Evolutionary conservation across 2,113 vertebrate species (phyloP).

Genomic region (Semicossyphus pulcher): DNA sequence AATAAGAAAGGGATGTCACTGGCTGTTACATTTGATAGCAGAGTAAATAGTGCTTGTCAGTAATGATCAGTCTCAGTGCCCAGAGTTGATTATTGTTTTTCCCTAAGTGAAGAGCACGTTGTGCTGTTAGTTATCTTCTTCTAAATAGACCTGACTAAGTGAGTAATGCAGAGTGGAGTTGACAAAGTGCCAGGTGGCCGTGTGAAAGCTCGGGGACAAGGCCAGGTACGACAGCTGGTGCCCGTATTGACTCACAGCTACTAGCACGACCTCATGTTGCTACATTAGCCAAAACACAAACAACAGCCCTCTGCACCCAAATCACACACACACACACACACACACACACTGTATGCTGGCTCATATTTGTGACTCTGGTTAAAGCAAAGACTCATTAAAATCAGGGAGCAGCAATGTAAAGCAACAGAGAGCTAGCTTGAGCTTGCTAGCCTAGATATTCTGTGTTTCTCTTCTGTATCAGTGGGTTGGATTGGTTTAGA

Average conservation of each 20-base stretch:
- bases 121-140: neutral
- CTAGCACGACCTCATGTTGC: constrained; percentile 37
- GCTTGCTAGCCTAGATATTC: neutral
- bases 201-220: constrained; percentile 35
- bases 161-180: constrained; percentile 6
- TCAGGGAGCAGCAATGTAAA: neutral
- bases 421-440: neutral
- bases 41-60: too few relatives aligned
- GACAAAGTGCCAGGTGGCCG: constrained; percentile 50
- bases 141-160: neutral
- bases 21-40: too few relatives aligned
- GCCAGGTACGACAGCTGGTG: constrained; percentile 72
- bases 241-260: constrained; percentile 36
- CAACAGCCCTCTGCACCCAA: constrained; percentile 18
- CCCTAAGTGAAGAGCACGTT: neutral
- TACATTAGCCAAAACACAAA: constrained; percentile 56
- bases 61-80: too few relatives aligned
- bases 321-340: constrained; percentile 16
- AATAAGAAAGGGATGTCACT: too few relatives aligned
- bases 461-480: neutral
- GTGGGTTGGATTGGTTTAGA: neutral
- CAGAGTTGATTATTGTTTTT: neutral
- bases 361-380: neutral
- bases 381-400: neutral
- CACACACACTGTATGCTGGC: neutral